Base-by-base conservation (phyloP, 2,113 vertebrate species). In the Numenius arquata region DNA sequence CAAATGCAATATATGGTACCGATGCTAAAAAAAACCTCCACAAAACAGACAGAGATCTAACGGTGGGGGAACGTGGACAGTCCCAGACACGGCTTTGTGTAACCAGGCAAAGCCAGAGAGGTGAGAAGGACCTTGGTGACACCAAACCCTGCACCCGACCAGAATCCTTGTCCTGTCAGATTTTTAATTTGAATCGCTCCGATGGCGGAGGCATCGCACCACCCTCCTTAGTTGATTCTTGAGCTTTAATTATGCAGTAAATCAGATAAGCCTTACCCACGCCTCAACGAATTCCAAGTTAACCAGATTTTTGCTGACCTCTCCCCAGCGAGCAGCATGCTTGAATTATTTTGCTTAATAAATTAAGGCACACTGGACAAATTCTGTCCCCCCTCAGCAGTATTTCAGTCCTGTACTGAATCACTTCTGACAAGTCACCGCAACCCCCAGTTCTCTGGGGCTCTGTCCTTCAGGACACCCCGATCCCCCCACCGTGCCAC, bases 41-140 rank as follows among this genome's bases (percentile, higher is more conserved):
- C 21, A n/a, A 47, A 74, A 5, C 6, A 47, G 63, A 15, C 36
- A 25, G 3, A 12, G 68, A 68, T 13, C 9, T 21, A 58, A 32
- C 13, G 15, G 34, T 5, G 38, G 8, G 61, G 40, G 23, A 61
- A 12, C n/a, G 0, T 6, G 40, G 22, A 12, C 11, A 6, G 26
- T 2, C 29, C 56, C 5, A 23, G 75, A 3, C 2, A 17, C 1
- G 40, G 38, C 4, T 85, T 5, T 25, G 76, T 41, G 45, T 38
- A 27, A 16, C 20, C 38, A 29, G 25, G 41, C 47, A 18, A 48
- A 36, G 36, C 2, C 1, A 18, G 36, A 21, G 56, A 19, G 29
- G 20, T 0, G 4, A 9, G 32, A 38, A 59, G 8, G 40, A 6
- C 40, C 52, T 15, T 2, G 4, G 3, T 0, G 18, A 27, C 1